These are phyloP conservation scores for Zhengitettix transpicula DNA, from an alignment of 2,888 invertebrate genomes.

Conservation along the genomic window DNA sequence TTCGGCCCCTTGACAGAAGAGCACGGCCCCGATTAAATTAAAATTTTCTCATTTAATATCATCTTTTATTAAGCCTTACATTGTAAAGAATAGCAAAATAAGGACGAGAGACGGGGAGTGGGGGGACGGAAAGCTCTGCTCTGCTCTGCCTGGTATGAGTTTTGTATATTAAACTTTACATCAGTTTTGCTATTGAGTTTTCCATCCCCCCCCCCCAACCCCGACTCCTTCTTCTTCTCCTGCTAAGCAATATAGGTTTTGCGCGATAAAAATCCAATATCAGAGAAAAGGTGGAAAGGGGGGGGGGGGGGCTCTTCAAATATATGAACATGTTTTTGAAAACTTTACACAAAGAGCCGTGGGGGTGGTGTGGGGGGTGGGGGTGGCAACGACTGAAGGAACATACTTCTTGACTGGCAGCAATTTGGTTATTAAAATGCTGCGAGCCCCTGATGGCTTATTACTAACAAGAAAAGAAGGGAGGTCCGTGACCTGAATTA, in stretches of 20 bases:
- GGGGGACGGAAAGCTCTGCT: no score
- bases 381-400: no score
- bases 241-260: not conserved
- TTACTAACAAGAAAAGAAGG: no score
- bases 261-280: not conserved
- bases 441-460: no score
- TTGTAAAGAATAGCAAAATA: not conserved
- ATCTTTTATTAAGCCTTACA: not conserved
- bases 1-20: not conserved
- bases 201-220: no score
- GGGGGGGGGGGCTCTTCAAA: not conserved
- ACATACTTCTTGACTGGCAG: no score
- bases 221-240: no score
- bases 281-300: no score
- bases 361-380: no score
- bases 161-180: not conserved
- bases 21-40: not conserved
- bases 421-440: no score
- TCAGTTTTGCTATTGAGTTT: not conserved
- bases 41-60: not conserved
- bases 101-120: no score
- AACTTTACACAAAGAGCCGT: not conserved
- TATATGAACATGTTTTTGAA: not conserved
- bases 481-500: no score
- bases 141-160: not conserved